Conservation (phyloP, 2,797 vertebrate species). For the Anniella stebbinsi region DNA sequence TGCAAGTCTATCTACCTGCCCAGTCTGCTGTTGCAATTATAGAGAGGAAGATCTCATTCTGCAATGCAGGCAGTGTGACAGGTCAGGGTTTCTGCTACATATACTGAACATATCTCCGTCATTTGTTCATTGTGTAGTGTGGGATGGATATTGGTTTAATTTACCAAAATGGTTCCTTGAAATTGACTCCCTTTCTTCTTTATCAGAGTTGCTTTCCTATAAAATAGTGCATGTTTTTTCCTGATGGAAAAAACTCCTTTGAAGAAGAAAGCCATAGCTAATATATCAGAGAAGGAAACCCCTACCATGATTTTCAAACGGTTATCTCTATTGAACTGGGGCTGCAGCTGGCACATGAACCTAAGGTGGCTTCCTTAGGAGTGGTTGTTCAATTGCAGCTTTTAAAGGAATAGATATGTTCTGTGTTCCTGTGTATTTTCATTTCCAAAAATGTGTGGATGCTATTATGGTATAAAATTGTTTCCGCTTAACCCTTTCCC, state of each 20-base stretch:
- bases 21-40: constrained; percentile 91
- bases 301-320: not conserved
- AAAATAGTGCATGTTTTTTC: not conserved
- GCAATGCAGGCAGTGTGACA: constrained; percentile 96
- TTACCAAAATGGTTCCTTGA: not conserved
- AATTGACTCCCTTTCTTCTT: not conserved
- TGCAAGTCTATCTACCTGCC: constrained; percentile 92
- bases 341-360: not conserved
- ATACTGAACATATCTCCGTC: constrained; percentile 7
- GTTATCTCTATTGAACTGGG: not conserved
- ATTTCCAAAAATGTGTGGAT: constrained; percentile 38
- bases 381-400: not conserved
- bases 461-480: constrained; percentile 56
- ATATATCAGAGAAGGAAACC: not conserved
- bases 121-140: not conserved
- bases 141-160: constrained; percentile 18
- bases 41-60: constrained; percentile 94
- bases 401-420: not conserved
- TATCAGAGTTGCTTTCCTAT: not conserved
- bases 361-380: not conserved
- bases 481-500: constrained; percentile 50
- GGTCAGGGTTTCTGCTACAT: constrained; percentile 79
- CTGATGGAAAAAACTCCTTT: not conserved
- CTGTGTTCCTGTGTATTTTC: constrained; percentile 38
- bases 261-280: not conserved